Percentiles rank a stretch among this genome's conserved stretches.
phyloP scores from a whole-genome alignment of 1,140 invertebrate species.

The Euwallacea fornicatus region DNA sequence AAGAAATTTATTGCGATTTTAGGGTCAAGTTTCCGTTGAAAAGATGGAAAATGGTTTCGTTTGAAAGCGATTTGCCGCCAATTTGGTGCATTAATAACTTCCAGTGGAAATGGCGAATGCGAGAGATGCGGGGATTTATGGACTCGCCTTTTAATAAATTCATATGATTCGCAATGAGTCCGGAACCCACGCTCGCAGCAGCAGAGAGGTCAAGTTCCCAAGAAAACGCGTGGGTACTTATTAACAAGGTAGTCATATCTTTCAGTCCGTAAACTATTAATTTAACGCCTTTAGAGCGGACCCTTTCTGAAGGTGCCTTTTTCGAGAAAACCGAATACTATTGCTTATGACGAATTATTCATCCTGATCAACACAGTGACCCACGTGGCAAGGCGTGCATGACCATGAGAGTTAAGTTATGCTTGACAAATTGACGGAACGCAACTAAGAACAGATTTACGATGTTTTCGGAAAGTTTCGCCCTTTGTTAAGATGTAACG shows the following conservation, averaged over 20 bases:
- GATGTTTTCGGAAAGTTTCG: conserved; percentile 31
- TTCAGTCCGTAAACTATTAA: conserved; percentile 47
- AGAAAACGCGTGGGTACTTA: conserved; percentile 44
- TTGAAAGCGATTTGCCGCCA: background rate
- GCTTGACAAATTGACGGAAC: conserved; percentile 27
- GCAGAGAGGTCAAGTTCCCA: conserved; percentile 35
- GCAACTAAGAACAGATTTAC: conserved; percentile 25
- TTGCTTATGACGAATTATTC: background rate
- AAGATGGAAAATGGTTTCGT: background rate
- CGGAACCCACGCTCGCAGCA: conserved; percentile 37
- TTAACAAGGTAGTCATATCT: conserved; percentile 49
- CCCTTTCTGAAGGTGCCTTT: conserved; percentile 4
- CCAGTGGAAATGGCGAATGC: background rate
- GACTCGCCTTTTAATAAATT: conserved; percentile 37
- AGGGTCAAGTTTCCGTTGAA: conserved; percentile 9
- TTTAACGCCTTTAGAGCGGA: conserved; percentile 45
- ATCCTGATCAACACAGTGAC: too few relatives aligned
- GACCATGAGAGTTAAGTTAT: too few relatives aligned
- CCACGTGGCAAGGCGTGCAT: too few relatives aligned
- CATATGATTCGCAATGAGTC: conserved; percentile 39
- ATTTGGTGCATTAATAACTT: background rate
- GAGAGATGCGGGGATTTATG: conserved; percentile 27
- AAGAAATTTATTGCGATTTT: conserved; percentile 18
- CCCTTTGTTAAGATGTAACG: conserved; percentile 20
- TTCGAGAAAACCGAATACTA: background rate